These are phyloP conservation scores for Dicrostonyx torquatus DNA, from an alignment of 2,797 vertebrate genomes.

Conservation along the genomic window DNA sequence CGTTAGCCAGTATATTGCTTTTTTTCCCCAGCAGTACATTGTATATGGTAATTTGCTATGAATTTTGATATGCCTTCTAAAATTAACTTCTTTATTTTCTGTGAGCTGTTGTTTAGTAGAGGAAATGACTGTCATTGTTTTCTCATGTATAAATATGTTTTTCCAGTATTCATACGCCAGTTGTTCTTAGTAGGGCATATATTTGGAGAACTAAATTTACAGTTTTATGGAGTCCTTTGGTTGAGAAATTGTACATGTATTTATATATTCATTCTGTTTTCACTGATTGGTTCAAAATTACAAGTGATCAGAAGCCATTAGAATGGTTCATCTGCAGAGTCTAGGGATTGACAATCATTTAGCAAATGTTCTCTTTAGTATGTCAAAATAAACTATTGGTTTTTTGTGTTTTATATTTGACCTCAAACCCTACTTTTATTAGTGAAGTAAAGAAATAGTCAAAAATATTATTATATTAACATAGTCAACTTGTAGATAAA, in stretches of 20 bases:
- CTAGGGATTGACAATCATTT: not conserved
- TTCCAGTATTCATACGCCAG: not conserved
- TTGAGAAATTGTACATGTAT: not conserved
- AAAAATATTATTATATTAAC: not conserved
- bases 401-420: not conserved
- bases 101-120: slow-evolving; percentile 16
- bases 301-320: not conserved
- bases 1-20: not conserved
- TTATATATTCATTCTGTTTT: not conserved
- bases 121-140: not conserved
- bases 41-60: not conserved
- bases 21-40: not conserved
- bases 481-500: not conserved
- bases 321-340: not conserved
- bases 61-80: slow-evolving; percentile 33
- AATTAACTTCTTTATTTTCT: slow-evolving; percentile 3
- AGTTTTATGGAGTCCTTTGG: not conserved
- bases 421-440: not conserved
- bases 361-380: not conserved
- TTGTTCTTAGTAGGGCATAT: slow-evolving; percentile 9
- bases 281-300: not conserved
- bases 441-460: not conserved
- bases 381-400: not conserved
- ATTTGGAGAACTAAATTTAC: slow-evolving; percentile 4
- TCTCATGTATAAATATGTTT: not conserved